Percentiles rank a stretch among this genome's conserved stretches.
phyloP scores from a whole-genome alignment of 2,113 vertebrate genomes.

The Proterorhinus semilunaris region DNA sequence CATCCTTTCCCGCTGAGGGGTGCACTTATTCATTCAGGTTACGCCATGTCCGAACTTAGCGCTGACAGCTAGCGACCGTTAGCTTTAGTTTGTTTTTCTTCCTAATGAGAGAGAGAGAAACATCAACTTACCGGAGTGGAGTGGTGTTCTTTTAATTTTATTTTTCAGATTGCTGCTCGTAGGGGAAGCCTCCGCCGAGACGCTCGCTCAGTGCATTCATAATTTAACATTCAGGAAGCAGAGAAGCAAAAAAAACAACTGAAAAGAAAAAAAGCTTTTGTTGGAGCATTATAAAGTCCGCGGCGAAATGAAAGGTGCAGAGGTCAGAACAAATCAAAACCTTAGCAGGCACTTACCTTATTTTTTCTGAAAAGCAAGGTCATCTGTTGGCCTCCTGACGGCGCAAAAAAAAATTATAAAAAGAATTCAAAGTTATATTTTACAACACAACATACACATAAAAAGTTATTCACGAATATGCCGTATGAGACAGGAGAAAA shows the following conservation, averaged over 20 bases:
- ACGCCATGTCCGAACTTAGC: slow-evolving; percentile 2
- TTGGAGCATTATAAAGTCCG: slow-evolving; percentile 31
- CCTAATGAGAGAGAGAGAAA: slow-evolving; percentile 5
- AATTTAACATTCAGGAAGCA: slow-evolving; percentile 43
- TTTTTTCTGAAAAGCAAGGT: no score
- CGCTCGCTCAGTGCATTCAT: slow-evolving; percentile 31
- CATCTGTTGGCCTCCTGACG: no score
- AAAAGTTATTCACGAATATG: no score
- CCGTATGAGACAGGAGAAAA: no score
- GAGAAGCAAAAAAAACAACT: slow-evolving; percentile 19
- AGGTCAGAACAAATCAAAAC: no score
- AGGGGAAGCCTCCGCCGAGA: slow-evolving; percentile 8
- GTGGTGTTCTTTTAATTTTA: slow-evolving; percentile 26
- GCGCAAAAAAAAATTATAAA: no score
- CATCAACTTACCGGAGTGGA: background rate
- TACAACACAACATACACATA: no score
- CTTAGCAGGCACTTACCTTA: no score
- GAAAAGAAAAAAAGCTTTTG: slow-evolving; percentile 31
- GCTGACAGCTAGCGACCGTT: background rate
- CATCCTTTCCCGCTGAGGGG: slow-evolving; percentile 46
- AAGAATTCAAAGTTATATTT: no score
- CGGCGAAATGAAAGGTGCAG: slow-evolving; percentile 42
- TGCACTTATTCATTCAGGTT: slow-evolving; percentile 33
- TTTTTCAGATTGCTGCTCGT: background rate
- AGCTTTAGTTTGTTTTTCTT: slow-evolving; percentile 12